Evolutionary conservation across 2,888 invertebrate species (phyloP).

Genomic region (Diabrotica balteata): DNA sequence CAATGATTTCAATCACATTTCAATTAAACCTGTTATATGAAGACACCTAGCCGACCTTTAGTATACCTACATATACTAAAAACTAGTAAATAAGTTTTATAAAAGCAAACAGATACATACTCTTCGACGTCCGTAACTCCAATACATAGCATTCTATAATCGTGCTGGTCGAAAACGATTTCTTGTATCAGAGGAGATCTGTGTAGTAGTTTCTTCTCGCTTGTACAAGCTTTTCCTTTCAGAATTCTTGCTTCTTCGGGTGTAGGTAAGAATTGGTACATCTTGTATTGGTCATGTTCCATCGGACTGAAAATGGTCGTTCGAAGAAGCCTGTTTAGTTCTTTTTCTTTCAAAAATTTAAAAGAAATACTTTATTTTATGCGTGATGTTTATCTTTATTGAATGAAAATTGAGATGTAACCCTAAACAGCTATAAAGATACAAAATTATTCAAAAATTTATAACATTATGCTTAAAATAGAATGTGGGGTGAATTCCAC

Average conservation of each 20-base stretch:
- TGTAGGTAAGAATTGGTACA: conserved; percentile 57
- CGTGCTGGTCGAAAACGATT: conserved; percentile 66
- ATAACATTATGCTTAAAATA: too few relatives aligned
- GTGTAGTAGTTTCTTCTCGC: conserved; percentile 66
- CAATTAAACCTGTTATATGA: too few relatives aligned
- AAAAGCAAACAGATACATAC: conserved; percentile 37
- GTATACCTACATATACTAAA: too few relatives aligned
- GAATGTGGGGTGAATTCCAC: too few relatives aligned
- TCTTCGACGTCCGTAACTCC: conserved; percentile 58
- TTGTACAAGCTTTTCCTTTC: conserved; percentile 63
- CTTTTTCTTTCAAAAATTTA: conserved; percentile 61
- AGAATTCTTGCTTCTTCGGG: conserved; percentile 63
- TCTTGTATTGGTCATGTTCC: conserved; percentile 58
- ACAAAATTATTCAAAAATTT: too few relatives aligned
- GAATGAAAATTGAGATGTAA: too few relatives aligned
- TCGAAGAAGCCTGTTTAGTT: conserved; percentile 68
- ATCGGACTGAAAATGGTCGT: conserved; percentile 68
- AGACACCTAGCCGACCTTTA: too few relatives aligned
- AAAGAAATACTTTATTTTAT: too few relatives aligned
- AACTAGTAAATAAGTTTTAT: too few relatives aligned
- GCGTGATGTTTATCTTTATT: too few relatives aligned
- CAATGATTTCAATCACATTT: too few relatives aligned
- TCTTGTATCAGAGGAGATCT: conserved; percentile 69
- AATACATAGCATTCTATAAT: conserved; percentile 67
- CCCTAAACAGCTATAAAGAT: too few relatives aligned